These are phyloP conservation scores for Plusia festucae DNA, from an alignment of 2,888 invertebrate genomes.

Conservation along the genomic window DNA sequence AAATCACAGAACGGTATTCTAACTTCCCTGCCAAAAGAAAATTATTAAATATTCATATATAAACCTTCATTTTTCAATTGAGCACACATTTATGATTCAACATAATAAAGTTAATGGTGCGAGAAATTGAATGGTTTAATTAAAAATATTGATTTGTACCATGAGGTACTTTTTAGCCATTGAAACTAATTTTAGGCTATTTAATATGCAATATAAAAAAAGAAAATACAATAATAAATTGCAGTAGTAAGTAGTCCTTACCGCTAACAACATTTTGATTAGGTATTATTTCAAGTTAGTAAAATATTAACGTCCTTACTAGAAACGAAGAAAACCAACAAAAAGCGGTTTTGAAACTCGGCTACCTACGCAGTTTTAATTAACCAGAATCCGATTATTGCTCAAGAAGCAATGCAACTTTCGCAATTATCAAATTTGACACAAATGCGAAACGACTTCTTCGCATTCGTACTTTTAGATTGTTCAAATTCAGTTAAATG, in stretches of 20 bases:
- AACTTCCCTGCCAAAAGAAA: constrained; percentile 22
- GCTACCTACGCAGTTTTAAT: constrained; percentile 23
- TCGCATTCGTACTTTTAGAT: neutral
- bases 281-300: constrained; percentile 1
- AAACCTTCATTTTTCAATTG: neutral
- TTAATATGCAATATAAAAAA: too few relatives aligned
- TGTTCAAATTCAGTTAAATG: too few relatives aligned
- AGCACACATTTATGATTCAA: neutral
- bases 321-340: constrained; percentile 17
- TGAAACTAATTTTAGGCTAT: too few relatives aligned
- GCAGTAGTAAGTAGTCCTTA: neutral
- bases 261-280: neutral
- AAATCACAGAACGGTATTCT: constrained; percentile 42
- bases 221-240: too few relatives aligned
- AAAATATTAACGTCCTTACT: constrained; percentile 5
- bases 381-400: constrained; percentile 29
- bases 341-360: constrained; percentile 15
- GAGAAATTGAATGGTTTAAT: neutral
- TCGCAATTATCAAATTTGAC: constrained; percentile 20
- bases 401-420: constrained; percentile 24
- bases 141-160: too few relatives aligned
- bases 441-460: constrained; percentile 7
- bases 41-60: constrained; percentile 12
- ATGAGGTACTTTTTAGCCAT: too few relatives aligned
- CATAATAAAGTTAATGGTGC: too few relatives aligned